These are phyloP conservation scores for Athripsodes cinereus DNA, from an alignment of 2,888 invertebrate genomes.

Conservation along the genomic window DNA sequence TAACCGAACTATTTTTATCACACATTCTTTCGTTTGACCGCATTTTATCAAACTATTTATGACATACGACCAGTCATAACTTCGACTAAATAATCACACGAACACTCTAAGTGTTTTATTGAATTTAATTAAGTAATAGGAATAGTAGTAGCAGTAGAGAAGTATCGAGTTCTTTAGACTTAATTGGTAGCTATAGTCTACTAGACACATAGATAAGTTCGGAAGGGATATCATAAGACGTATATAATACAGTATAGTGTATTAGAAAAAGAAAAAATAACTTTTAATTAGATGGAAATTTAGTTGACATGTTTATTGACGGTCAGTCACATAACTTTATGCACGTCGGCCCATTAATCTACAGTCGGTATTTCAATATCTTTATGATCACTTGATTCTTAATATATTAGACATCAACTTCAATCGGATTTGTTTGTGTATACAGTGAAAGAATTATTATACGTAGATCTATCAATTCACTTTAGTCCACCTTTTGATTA, in stretches of 20 bases:
- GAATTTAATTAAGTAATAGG: background rate
- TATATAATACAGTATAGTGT: background rate
- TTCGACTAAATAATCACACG: too few species aligned
- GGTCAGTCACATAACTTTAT: conserved; percentile 25
- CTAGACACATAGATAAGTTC: conserved; percentile 1
- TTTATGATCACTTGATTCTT: conserved; percentile 13
- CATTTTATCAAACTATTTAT: too few species aligned
- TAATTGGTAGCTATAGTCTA: conserved; percentile 15
- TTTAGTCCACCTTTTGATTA: too few species aligned
- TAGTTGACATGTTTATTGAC: conserved; percentile 28
- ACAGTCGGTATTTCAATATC: conserved; percentile 23
- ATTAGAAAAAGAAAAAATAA: background rate
- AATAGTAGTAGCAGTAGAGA: too few species aligned
- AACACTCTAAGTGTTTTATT: background rate
- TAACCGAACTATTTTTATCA: too few species aligned
- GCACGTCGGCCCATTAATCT: conserved; percentile 24
- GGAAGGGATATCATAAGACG: conserved; percentile 1
- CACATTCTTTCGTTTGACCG: too few species aligned
- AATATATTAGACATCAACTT: conserved; percentile 1
- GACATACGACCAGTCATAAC: background rate
- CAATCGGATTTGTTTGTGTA: background rate
- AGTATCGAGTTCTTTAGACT: conserved; percentile 3
- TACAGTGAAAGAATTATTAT: too few species aligned
- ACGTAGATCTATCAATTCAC: too few species aligned
- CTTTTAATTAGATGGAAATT: conserved; percentile 27